Conservation (phyloP, 2,888 invertebrate species). For the Heteropelma amictum region DNA sequence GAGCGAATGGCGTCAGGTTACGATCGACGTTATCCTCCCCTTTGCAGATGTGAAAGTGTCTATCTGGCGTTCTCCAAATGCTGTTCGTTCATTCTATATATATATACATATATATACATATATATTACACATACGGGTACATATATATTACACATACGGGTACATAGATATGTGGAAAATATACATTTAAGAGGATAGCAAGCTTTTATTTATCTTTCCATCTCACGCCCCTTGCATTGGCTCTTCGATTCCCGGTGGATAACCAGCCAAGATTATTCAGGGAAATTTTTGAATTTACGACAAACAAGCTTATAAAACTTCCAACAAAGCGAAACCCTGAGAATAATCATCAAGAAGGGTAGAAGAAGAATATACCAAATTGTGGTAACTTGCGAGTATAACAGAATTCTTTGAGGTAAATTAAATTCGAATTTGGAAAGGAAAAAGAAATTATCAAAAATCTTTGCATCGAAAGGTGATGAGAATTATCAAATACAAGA, state of each 20-base stretch:
- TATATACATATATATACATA: too few species aligned
- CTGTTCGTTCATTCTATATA: not conserved
- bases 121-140: too few species aligned
- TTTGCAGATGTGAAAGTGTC: conserved; percentile 28
- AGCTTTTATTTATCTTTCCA: too few species aligned
- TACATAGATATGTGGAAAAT: too few species aligned
- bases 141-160: too few species aligned
- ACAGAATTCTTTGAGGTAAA: conserved; percentile 13
- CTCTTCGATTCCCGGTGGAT: conserved; percentile 14
- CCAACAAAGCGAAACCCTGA: not conserved
- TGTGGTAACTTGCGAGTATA: conserved; percentile 7
- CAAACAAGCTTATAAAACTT: conserved; percentile 12
- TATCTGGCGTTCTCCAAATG: not conserved
- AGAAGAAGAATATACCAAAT: not conserved
- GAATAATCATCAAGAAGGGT: too few species aligned
- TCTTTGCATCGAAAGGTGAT: not conserved
- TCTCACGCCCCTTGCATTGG: too few species aligned
- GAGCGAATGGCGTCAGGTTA: conserved; percentile 53
- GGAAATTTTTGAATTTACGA: conserved; percentile 21
- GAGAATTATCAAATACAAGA: conserved; percentile 13
- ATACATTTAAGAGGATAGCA: too few species aligned
- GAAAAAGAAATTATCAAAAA: not conserved
- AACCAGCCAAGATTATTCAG: not conserved
- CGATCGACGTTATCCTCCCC: conserved; percentile 46
- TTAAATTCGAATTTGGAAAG: conserved; percentile 1